Evolutionary conservation across 2,888 invertebrate genomes (phyloP), one percentile per base, ranked within the genome.

Genomic region (Lampropteryx suffumata): DNA sequence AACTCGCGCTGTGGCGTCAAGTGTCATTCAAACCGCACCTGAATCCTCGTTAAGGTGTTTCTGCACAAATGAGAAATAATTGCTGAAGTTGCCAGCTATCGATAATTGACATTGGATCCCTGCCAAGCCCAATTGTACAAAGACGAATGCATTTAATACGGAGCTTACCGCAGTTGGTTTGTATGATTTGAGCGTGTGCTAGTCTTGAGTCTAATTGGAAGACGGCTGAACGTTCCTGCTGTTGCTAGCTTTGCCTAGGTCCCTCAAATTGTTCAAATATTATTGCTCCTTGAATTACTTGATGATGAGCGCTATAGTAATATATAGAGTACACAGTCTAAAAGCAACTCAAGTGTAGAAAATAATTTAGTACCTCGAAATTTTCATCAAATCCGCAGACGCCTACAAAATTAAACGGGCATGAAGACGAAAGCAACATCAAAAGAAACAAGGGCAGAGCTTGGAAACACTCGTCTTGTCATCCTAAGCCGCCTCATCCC

Each of bases 41-140:
- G 71, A 67, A 64, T 69, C 69, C 73, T 83, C 81, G 82, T 83
- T 82, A 84, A 82, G 82, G 81, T 80, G 82, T 79, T 77, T 73
- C 73, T 69, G 71, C 69, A 65, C 73, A 75, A 81, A 79, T 81
- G 79, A 82, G 79, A 76, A 85, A 83, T 86, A 86, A 88, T 86
- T 85, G 81, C 73, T 62, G 72, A 80, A 86, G 80, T 81, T 77
- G 69, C 59, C 67, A 66, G 69, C 71, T 67, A 75, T 71, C 79
- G 74, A 83, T 87, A 86, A 87, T 85, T 85, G 86, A 82, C 74
- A 82, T 79, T 85, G 88, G 84, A 81, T 73, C 72, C 61, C 50
- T 55, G 85, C 88, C 84, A 84, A 79, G 71, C 74, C 60, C 51
- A 63, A 71, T 71, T 64, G 64, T 58, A 84, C 80, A 79, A 35